phyloP scores from a whole-genome alignment of 1,140 invertebrate genomes.

The Drosophila sucinea region DNA sequence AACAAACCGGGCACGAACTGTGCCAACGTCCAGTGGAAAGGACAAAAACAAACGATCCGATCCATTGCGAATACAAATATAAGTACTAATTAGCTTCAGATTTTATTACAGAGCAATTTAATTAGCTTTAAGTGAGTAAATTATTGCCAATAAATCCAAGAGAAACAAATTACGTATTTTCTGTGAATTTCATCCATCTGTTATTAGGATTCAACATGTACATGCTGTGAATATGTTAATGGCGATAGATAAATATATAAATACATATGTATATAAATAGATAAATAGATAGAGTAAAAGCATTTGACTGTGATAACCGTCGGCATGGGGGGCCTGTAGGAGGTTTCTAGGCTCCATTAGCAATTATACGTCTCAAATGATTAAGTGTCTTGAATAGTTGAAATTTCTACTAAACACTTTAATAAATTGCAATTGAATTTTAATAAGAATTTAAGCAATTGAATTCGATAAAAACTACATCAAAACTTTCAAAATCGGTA shows the following conservation, averaged over 20 bases:
- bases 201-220: slow-evolving; percentile 11
- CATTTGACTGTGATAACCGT: background rate
- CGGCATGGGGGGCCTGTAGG: background rate
- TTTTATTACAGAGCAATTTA: slow-evolving; percentile 14
- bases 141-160: slow-evolving; percentile 1
- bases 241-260: background rate
- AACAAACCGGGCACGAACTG: slow-evolving; percentile 9
- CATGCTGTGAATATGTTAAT: slow-evolving; percentile 6
- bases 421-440: background rate
- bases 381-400: background rate
- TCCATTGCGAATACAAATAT: slow-evolving; percentile 19
- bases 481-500: no score
- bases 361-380: background rate
- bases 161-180: slow-evolving; percentile 7
- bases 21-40: background rate
- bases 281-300: background rate
- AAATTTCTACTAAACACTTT: background rate
- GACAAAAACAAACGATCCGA: slow-evolving; percentile 17
- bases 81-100: slow-evolving; percentile 16
- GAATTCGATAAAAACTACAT: no score
- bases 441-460: background rate
- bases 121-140: slow-evolving; percentile 25
- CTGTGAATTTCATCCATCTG: slow-evolving; percentile 1
- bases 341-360: background rate
- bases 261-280: no score